A percentile compares a stretch with the other conserved stretches of the same genome.
These are phyloP conservation scores for Trissolcus japonicus DNA, from an alignment of 2,888 invertebrate species.

Conservation along the genomic window DNA sequence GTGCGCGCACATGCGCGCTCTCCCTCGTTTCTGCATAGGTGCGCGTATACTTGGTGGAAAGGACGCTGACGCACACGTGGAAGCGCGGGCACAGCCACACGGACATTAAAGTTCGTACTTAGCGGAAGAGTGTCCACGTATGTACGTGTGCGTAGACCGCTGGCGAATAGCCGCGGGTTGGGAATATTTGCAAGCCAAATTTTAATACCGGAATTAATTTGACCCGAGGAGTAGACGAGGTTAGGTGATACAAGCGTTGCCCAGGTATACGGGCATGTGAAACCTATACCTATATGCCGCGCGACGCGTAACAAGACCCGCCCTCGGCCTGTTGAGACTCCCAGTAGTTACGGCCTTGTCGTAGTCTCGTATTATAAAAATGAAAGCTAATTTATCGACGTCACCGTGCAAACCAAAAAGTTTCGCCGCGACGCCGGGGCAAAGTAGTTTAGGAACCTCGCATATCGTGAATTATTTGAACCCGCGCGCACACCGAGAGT, in stretches of 20 bases:
- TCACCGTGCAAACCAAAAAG: constrained; percentile 61
- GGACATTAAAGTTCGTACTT: constrained; percentile 50
- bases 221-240: constrained; percentile 70
- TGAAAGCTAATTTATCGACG: constrained; percentile 66
- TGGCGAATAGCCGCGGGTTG: constrained; percentile 70
- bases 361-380: constrained; percentile 64
- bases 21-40: constrained; percentile 11
- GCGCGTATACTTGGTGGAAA: constrained; percentile 30
- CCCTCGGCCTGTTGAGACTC: constrained; percentile 58
- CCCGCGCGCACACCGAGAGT: constrained; percentile 45
- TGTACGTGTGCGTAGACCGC: constrained; percentile 57
- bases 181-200: constrained; percentile 77
- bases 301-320: constrained; percentile 56
- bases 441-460: constrained; percentile 63
- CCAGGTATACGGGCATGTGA: constrained; percentile 53
- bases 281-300: constrained; percentile 54
- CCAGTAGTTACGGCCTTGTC: constrained; percentile 57
- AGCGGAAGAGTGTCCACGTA: constrained; percentile 39
- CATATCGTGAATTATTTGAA: constrained; percentile 73
- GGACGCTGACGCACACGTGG: constrained; percentile 56
- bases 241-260: constrained; percentile 59
- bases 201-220: constrained; percentile 77
- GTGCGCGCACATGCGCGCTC: constrained; percentile 39
- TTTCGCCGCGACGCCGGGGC: constrained; percentile 59
- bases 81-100: constrained; percentile 33